A percentile compares a stretch with the other conserved stretches of the same genome.
These are phyloP conservation scores for Peribatodes rhomboidaria DNA, from an alignment of 2,888 invertebrate genomes.

Conservation along the genomic window DNA sequence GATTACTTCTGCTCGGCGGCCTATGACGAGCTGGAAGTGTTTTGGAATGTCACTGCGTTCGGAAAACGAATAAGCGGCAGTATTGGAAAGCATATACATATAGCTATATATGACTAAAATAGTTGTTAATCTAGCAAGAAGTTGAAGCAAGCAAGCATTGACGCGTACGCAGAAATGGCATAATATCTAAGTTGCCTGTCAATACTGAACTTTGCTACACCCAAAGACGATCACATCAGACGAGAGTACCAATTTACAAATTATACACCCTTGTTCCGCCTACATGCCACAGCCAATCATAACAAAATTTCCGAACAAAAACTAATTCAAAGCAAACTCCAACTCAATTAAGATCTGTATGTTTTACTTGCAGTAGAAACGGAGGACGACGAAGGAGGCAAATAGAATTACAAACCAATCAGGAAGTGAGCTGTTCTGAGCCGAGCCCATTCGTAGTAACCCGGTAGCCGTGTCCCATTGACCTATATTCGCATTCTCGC, in stretches of 20 bases:
- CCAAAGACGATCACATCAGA: neutral
- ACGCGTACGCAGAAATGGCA: too few relatives aligned
- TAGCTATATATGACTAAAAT: too few relatives aligned
- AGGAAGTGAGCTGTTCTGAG: conserved; percentile 52
- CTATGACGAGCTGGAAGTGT: conserved; percentile 33
- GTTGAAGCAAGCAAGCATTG: too few relatives aligned
- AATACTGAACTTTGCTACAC: too few relatives aligned
- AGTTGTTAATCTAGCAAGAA: too few relatives aligned
- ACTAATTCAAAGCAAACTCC: conserved; percentile 11
- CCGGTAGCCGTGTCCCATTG: conserved; percentile 75
- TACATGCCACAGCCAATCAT: neutral
- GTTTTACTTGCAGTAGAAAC: conserved; percentile 33
- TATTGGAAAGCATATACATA: neutral
- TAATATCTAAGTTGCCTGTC: too few relatives aligned
- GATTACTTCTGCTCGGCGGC: conserved; percentile 47
- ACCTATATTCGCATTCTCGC: conserved; percentile 79
- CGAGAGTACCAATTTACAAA: neutral
- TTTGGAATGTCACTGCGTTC: conserved; percentile 24
- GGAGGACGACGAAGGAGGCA: conserved; percentile 37
- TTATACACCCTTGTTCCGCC: neutral
- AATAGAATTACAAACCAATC: conserved; percentile 54
- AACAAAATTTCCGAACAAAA: neutral
- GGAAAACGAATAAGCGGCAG: neutral
- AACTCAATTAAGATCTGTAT: conserved; percentile 12
- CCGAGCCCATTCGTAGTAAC: conserved; percentile 53